Evolutionary conservation across 1,140 invertebrate species (phyloP).

Genomic region (Drosophila pruinosa): DNA sequence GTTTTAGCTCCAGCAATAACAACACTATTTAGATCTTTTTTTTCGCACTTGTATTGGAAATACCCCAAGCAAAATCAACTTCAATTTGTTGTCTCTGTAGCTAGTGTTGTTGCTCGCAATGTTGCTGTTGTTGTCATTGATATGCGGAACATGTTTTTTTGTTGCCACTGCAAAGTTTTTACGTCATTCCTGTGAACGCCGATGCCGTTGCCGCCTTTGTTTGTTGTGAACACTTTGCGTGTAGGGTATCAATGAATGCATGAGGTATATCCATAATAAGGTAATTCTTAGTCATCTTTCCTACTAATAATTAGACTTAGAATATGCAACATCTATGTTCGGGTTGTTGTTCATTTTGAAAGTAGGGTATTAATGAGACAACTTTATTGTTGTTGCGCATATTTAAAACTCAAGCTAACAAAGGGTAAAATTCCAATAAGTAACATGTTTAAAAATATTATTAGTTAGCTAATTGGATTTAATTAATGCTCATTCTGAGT

Average conservation of each 20-base stretch:
- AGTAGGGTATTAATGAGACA: neutral
- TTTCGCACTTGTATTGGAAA: conserved; percentile 38
- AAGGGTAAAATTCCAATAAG: neutral
- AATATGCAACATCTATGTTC: too few species aligned
- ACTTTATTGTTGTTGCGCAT: neutral
- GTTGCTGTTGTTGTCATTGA: conserved; percentile 58
- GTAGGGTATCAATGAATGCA: conserved; percentile 37
- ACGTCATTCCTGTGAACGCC: conserved; percentile 62
- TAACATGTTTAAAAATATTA: neutral
- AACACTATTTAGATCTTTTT: conserved; percentile 12
- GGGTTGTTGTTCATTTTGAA: neutral
- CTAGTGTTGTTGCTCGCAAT: conserved; percentile 23
- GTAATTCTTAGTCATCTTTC: too few species aligned
- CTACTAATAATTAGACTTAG: too few species aligned
- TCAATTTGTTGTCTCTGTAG: conserved; percentile 22
- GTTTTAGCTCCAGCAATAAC: neutral
- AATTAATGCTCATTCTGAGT: neutral
- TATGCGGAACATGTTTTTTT: conserved; percentile 76
- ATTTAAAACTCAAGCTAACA: neutral
- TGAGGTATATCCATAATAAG: neutral
- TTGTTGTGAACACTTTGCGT: conserved; percentile 47
- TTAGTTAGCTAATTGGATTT: neutral
- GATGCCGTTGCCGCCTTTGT: conserved; percentile 2
- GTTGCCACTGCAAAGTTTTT: conserved; percentile 63
- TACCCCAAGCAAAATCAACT: conserved; percentile 33